A percentile compares a stretch with the other conserved stretches of the same genome.
Conservation (phyloP, 2,797 vertebrate genomes). For the Acanthiza pusilla region DNA sequence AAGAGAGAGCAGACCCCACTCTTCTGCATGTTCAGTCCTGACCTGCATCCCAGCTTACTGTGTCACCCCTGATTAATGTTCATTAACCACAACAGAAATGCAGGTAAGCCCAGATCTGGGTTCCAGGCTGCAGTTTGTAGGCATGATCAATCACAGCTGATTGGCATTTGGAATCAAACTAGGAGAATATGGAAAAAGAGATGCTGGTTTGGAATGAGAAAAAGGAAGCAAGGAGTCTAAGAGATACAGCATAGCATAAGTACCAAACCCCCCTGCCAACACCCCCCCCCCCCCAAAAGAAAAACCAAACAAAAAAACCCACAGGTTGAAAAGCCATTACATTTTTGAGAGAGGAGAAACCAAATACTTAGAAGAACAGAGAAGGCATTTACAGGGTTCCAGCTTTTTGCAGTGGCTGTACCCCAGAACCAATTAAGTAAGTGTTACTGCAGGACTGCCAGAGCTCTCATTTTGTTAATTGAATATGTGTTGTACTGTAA, state of each 20-base stretch:
- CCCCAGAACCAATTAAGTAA: not conserved
- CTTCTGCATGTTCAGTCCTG: not conserved
- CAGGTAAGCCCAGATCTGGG: conserved; percentile 26
- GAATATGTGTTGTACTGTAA: not conserved
- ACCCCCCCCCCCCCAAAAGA: too few relatives aligned
- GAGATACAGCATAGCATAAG: not conserved
- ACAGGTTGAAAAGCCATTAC: not conserved
- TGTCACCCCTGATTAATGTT: conserved; percentile 38
- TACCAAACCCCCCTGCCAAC: not conserved
- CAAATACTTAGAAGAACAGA: not conserved
- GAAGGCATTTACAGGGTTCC: not conserved
- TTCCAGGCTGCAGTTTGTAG: conserved; percentile 23
- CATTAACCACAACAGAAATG: conserved; percentile 59
- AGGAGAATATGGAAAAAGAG: conserved; percentile 24
- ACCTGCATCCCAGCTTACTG: conserved; percentile 20
- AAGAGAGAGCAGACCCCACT: not conserved
- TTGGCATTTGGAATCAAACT: conserved; percentile 44
- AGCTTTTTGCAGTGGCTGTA: not conserved
- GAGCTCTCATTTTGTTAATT: not conserved
- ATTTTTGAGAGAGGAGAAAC: not conserved
- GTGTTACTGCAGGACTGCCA: not conserved
- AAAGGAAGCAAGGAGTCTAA: conserved; percentile 39
- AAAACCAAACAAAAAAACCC: not conserved
- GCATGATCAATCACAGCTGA: conserved; percentile 55
- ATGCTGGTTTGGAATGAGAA: conserved; percentile 50